Conservation (phyloP, 2,888 invertebrate species). For the Ectemnius lituratus region DNA sequence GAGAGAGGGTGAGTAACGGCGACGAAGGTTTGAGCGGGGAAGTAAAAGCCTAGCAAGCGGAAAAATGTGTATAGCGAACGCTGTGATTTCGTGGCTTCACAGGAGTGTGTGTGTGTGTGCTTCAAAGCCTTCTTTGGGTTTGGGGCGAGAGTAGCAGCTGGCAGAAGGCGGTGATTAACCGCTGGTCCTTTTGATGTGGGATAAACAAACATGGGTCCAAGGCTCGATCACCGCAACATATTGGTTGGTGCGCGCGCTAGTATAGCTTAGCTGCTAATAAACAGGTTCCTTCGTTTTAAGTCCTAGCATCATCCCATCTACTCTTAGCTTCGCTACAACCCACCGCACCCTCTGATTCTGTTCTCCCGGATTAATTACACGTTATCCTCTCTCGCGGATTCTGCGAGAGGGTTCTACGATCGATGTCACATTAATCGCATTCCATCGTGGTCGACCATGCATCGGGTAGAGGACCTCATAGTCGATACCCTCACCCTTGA, state of each 20-base stretch:
- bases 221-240: slow-evolving; percentile 63
- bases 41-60: not conserved
- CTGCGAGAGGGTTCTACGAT: slow-evolving; percentile 42
- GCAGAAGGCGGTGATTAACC: slow-evolving; percentile 67
- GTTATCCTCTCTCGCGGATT: slow-evolving; percentile 37
- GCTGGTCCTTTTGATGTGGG: slow-evolving; percentile 71
- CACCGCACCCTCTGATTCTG: slow-evolving; percentile 1
- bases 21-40: not conserved
- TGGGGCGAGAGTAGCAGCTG: slow-evolving; percentile 13
- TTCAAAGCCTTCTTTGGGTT: slow-evolving; percentile 4
- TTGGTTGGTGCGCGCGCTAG: slow-evolving; percentile 50
- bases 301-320: slow-evolving; percentile 20
- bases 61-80: not conserved
- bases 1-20: not conserved
- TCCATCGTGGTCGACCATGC: slow-evolving; percentile 55
- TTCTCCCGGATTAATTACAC: slow-evolving; percentile 60
- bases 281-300: slow-evolving; percentile 38
- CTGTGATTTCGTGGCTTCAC: not conserved
- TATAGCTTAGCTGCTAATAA: slow-evolving; percentile 50
- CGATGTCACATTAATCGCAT: slow-evolving; percentile 56
- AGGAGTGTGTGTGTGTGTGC: too few relatives aligned
- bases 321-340: slow-evolving; percentile 50
- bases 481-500: too few relatives aligned
- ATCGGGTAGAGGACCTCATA: not conserved
- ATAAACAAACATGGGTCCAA: slow-evolving; percentile 67